A percentile compares a stretch with the other conserved stretches of the same genome.
phyloP scores from a whole-genome alignment of 2,113 vertebrate species.

The Perccottus glenii region DNA sequence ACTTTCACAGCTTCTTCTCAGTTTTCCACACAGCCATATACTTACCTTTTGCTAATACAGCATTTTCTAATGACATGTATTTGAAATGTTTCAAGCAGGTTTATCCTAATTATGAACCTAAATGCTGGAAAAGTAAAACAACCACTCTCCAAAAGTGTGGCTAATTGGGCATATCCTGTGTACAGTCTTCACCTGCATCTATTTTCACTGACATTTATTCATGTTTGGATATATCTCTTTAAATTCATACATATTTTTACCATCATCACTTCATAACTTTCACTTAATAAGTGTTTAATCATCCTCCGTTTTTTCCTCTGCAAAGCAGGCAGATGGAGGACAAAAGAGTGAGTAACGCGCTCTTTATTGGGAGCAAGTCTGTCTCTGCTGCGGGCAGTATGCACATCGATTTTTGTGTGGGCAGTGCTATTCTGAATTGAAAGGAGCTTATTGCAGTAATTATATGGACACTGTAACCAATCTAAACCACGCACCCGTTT shows the following conservation, averaged over 20 bases:
- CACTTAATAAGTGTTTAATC: no score
- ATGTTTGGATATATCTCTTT: not conserved
- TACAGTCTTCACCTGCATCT: not conserved
- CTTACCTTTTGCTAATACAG: slow-evolving; percentile 5
- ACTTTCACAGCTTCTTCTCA: slow-evolving; percentile 19
- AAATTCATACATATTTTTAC: not conserved
- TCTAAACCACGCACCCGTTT: not conserved
- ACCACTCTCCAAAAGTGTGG: not conserved
- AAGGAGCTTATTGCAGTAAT: slow-evolving; percentile 8
- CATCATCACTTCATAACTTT: not conserved
- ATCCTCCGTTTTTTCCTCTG: not conserved
- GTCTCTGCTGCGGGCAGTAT: slow-evolving; percentile 19
- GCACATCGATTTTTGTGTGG: slow-evolving; percentile 41
- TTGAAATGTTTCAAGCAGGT: not conserved
- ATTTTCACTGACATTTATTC: not conserved
- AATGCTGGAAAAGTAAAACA: not conserved
- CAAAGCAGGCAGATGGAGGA: slow-evolving; percentile 1
- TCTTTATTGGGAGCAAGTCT: slow-evolving; percentile 29
- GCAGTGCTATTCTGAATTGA: slow-evolving; percentile 24
- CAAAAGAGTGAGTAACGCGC: slow-evolving; percentile 15
- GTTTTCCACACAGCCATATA: slow-evolving; percentile 14
- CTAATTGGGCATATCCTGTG: slow-evolving; percentile 23
- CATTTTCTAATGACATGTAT: not conserved
- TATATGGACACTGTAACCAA: not conserved
- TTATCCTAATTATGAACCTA: slow-evolving; percentile 2